Evolutionary conservation across 2,797 vertebrate genomes (phyloP), one percentile per base, ranked within the genome.

Genomic region (Mallotus villosus): DNA sequence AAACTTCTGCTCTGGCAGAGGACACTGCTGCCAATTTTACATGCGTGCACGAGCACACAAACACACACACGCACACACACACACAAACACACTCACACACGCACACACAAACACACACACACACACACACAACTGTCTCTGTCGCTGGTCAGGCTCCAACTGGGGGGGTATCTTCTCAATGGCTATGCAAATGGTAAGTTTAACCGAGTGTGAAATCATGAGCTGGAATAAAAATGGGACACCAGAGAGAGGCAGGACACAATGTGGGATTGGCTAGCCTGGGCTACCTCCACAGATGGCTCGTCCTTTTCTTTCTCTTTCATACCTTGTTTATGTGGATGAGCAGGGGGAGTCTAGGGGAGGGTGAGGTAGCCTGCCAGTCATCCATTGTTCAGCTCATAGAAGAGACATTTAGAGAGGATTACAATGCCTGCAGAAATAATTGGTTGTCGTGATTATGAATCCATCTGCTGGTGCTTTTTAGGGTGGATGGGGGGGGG

Each of bases 381-480:
- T 46, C 41, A 2, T 2, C 51, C 51, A 55, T 55, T 55, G 51
- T 55, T 73, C 72, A 0, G 0, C 49, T 29, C 0, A 17, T 60
- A 58, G 67, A 12, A 68, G n/a, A 58, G 53, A 68, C 67, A 79
- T 87, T 81, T 83, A 12, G n/a, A 60, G 67, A 74, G 79, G 82
- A 85, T 84, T 83, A 82, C 67, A 74, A 73, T 59, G 66, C 72
- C 67, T 55, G 75, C 78, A 80, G 78, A 82, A 83, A 87, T 89
- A 87, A 91, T 86, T 84, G 63, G 60, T 75, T 61, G 61, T 63
- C 64, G 68, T 77, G 63, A 67, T 75, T 74, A 69, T 79, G 84
- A 88, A 82, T 84, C 85, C 85, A 84, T 90, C 86, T 83, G 83
- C 80, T n/a, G 24, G 2, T 67, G 76, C 76, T 85, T 80, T 83